Evolutionary conservation across 2,797 vertebrate genomes (phyloP), one percentile per base, ranked within the genome.

Genomic region (Crypturellus tataupa): DNA sequence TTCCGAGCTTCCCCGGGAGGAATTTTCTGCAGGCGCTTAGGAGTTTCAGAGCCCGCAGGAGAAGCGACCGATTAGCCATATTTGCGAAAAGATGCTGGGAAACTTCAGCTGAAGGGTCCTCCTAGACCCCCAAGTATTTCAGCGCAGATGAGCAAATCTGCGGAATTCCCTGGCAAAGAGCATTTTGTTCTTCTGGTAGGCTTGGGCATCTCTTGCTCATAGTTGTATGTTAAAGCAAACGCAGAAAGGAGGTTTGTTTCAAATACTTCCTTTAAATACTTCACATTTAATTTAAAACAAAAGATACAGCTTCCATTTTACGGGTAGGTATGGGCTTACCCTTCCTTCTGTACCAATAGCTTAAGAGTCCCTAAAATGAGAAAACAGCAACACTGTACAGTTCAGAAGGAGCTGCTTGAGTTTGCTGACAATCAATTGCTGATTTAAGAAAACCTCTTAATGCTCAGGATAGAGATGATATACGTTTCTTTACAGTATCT

Each of bases 281-380:
- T 96, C 72, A 83, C 90, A 79, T 75, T 95, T 94, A 90, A 93
- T 72, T 94, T 90, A 86, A 95, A 96, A 83, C 87, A 90, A 95
- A 96, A 97, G 92, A 84, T 95, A 84, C 37, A 95, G 77, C 75
- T 96, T 97, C 92, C 92, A 93, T 97, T 97, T 97, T 97, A 90
- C 88, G 63, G 89, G 82, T 83, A 91, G 91, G 90, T 86, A 42
- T 68, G 94, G 86, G 70, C 85, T 93, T 87, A 86, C 89, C 92
- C 31, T 96, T 77, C 64, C 62, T 77, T 49, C 33, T n/a, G 44
- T 49, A 35, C 85, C 85, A 78, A 71, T 89, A 92, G 91, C 85
- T 84, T 85, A 82, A 68, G 82, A 31, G 42, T 82, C 84, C 90
- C 85, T 95, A 86, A 92, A 92, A 92, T 56, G 90, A 96, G 92